Evolutionary conservation across 2,113 vertebrate genomes (phyloP).

Genomic region (Clarias macrocephalus): DNA sequence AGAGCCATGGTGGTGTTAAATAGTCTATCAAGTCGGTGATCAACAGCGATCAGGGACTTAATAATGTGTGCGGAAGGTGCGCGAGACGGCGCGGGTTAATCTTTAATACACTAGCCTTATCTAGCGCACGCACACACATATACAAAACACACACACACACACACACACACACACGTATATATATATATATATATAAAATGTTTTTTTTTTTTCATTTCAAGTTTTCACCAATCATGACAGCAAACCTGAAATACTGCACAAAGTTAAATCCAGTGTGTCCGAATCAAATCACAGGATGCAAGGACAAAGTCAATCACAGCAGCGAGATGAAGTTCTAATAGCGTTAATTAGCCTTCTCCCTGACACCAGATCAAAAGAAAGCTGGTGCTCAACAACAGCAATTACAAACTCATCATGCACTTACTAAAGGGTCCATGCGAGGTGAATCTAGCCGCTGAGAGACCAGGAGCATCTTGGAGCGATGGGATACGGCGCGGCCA

Average conservation of each 20-base stretch:
- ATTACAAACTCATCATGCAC: conserved; percentile 52
- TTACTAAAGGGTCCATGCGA: conserved; percentile 77
- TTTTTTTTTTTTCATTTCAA: conserved; percentile 12
- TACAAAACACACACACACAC: neutral
- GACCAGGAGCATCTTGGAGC: conserved; percentile 79
- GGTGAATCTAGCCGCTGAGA: conserved; percentile 80
- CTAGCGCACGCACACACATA: neutral
- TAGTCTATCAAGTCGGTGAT: neutral
- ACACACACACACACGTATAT: neutral
- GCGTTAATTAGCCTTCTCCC: neutral
- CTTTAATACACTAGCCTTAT: conserved; percentile 46
- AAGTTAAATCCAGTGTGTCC: conserved; percentile 6
- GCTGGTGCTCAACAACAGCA: conserved; percentile 12
- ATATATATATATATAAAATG: neutral
- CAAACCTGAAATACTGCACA: neutral
- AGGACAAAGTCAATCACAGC: neutral
- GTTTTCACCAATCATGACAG: conserved; percentile 32
- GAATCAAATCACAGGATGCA: neutral
- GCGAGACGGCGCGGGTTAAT: conserved; percentile 48
- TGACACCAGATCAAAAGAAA: neutral
- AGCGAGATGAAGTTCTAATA: conserved; percentile 10
- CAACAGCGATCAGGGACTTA: conserved; percentile 8
- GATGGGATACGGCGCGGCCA: conserved; percentile 65
- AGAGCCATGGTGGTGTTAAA: neutral
- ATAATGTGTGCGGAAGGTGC: conserved; percentile 26